Percentiles rank a stretch among this genome's conserved stretches.
phyloP scores from a whole-genome alignment of 2,888 invertebrate genomes.

The Aplocera efformata region DNA sequence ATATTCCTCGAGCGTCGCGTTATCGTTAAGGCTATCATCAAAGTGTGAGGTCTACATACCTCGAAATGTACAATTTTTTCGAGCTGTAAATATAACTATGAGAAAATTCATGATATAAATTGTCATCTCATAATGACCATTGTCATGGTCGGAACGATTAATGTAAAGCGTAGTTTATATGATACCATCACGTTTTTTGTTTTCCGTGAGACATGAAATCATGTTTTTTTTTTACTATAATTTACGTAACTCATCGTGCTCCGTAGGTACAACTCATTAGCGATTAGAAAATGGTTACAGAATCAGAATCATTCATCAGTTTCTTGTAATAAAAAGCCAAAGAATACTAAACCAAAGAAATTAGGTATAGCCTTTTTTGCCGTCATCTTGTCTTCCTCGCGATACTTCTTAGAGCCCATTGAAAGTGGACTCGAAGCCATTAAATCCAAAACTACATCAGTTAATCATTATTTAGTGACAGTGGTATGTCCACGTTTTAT shows the following conservation, averaged over 20 bases:
- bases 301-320: constrained; percentile 38
- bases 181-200: constrained; percentile 60
- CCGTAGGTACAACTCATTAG: constrained; percentile 47
- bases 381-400: too few species aligned
- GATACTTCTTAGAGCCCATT: too few species aligned
- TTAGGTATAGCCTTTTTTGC: too few species aligned
- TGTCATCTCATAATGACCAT: constrained; percentile 60
- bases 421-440: too few species aligned
- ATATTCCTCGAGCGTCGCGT: constrained; percentile 28
- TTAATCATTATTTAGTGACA: constrained; percentile 54
- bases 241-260: constrained; percentile 50
- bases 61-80: constrained; percentile 44
- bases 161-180: constrained; percentile 65
- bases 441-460: constrained; percentile 26
- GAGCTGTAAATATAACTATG: constrained; percentile 40
- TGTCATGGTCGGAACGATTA: constrained; percentile 58
- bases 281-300: constrained; percentile 38
- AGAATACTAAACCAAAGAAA: too few species aligned
- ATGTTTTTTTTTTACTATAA: constrained; percentile 65
- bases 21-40: constrained; percentile 52
- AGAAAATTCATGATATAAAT: constrained; percentile 64
- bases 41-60: constrained; percentile 63
- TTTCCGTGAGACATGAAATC: constrained; percentile 65
- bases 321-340: too few species aligned
- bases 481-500: constrained; percentile 59